Conservation (phyloP, 1,140 invertebrate species). For the Dendrolimus punctatus region DNA sequence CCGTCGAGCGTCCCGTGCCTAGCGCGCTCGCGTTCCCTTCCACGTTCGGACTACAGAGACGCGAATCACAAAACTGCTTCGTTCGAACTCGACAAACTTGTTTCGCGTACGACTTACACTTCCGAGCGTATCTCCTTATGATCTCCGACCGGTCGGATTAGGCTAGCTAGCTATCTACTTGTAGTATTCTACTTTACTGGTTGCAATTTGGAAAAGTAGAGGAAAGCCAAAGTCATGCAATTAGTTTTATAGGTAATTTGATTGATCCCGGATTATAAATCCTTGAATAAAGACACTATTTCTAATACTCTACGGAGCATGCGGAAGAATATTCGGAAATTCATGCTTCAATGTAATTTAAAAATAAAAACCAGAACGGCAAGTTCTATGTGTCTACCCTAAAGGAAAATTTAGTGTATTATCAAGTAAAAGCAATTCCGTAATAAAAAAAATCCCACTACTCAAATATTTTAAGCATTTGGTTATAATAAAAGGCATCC, state of each 20-base stretch:
- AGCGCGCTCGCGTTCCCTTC: not conserved
- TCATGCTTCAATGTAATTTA: conserved; percentile 50
- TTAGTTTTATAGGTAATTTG: conserved; percentile 36
- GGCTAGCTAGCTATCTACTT: too few relatives aligned
- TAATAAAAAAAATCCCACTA: not conserved
- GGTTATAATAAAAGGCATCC: too few relatives aligned
- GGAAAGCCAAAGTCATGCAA: conserved; percentile 51
- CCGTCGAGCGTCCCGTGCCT: conserved; percentile 20
- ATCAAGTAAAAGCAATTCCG: conserved; percentile 1
- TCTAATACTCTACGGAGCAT: conserved; percentile 45
- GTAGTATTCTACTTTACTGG: too few relatives aligned
- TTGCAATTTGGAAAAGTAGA: conserved; percentile 4
- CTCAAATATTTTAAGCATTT: too few relatives aligned
- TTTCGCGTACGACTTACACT: too few relatives aligned
- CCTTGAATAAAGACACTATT: conserved; percentile 24
- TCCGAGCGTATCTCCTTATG: too few relatives aligned
- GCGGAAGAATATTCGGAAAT: conserved; percentile 38
- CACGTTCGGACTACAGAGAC: not conserved
- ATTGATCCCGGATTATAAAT: conserved; percentile 19
- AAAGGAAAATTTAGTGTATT: conserved; percentile 3
- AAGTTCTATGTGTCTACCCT: conserved; percentile 41
- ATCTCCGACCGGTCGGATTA: too few relatives aligned
- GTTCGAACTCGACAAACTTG: too few relatives aligned
- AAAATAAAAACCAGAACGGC: conserved; percentile 17
- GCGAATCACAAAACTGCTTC: too few relatives aligned